Conservation (phyloP, 1,140 invertebrate species). For the Anoplophora glabripennis region DNA sequence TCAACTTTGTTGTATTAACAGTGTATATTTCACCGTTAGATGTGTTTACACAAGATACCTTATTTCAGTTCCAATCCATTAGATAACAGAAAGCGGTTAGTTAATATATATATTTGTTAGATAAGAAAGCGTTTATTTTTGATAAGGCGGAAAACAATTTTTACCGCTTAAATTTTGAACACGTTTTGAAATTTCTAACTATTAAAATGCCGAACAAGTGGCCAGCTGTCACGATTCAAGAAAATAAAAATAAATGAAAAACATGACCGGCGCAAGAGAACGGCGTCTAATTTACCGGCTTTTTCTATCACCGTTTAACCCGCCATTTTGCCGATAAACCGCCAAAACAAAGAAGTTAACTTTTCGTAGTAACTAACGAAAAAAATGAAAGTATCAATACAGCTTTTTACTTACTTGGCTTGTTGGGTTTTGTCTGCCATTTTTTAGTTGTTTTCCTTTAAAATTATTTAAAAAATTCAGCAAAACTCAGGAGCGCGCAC, state of each 20-base stretch:
- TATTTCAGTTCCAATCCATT: too few species aligned
- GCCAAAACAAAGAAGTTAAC: conserved; percentile 38
- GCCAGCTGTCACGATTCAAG: too few species aligned
- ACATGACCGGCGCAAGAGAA: background rate
- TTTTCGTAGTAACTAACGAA: conserved; percentile 3
- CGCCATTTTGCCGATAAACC: conserved; percentile 39
- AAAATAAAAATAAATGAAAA: background rate
- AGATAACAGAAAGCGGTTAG: too few species aligned
- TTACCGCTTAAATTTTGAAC: too few species aligned
- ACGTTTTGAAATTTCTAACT: too few species aligned
- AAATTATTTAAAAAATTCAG: conserved; percentile 31
- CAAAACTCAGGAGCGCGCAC: conserved; percentile 33
- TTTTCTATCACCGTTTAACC: conserved; percentile 13
- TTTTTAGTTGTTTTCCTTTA: conserved; percentile 27
- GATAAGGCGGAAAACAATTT: too few species aligned
- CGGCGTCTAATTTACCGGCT: conserved; percentile 23
- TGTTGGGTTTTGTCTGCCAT: conserved; percentile 42
- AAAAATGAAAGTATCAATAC: conserved; percentile 4
- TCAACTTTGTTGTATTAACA: too few species aligned
- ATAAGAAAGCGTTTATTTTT: too few species aligned
- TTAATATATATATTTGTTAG: too few species aligned
- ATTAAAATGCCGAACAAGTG: too few species aligned
- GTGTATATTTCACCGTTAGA: too few species aligned
- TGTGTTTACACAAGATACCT: too few species aligned
- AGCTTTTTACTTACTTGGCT: conserved; percentile 38